A percentile compares a stretch with the other conserved stretches of the same genome.
Evolutionary conservation across 2,888 invertebrate genomes (phyloP).

Genomic region (Parnassius apollo): DNA sequence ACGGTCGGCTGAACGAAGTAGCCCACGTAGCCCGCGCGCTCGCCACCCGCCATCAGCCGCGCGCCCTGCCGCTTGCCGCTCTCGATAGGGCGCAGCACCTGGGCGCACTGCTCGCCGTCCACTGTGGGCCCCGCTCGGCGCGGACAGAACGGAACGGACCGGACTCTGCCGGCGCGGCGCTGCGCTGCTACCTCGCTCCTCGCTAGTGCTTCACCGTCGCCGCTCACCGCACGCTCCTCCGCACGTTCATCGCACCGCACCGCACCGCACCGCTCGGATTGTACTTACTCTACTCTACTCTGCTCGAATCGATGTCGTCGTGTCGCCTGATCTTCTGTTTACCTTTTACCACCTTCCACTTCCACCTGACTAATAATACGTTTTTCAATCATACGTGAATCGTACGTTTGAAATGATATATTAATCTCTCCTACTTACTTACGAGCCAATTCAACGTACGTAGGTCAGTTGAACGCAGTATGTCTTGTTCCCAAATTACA

Average conservation of each 20-base stretch:
- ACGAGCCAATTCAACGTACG: too few species aligned
- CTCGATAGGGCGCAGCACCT: slow-evolving; percentile 90
- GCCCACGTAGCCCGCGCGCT: slow-evolving; percentile 84
- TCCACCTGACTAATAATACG: too few species aligned
- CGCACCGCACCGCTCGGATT: too few species aligned
- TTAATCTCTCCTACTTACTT: too few species aligned
- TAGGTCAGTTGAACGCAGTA: too few species aligned
- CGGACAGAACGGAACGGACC: slow-evolving; percentile 87
- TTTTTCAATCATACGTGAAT: too few species aligned
- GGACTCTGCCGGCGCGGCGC: too few species aligned
- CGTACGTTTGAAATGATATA: too few species aligned
- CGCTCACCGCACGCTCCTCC: slow-evolving; percentile 89
- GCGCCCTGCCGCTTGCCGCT: slow-evolving; percentile 93
- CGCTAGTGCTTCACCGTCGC: slow-evolving; percentile 51
- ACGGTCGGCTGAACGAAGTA: slow-evolving; percentile 95
- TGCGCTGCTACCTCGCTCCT: too few species aligned
- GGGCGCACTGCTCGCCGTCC: slow-evolving; percentile 90
- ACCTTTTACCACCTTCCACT: too few species aligned
- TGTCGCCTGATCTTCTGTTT: neutral
- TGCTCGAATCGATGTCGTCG: too few species aligned
- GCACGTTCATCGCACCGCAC: slow-evolving; percentile 79
- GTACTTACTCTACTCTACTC: too few species aligned
- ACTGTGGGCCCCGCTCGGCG: slow-evolving; percentile 96
- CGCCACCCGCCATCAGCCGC: slow-evolving; percentile 88
- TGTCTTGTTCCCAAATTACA: neutral